A percentile compares a stretch with the other conserved stretches of the same genome.
Conservation (phyloP, 2,797 vertebrate species). For the Notolabrus celidotus region DNA sequence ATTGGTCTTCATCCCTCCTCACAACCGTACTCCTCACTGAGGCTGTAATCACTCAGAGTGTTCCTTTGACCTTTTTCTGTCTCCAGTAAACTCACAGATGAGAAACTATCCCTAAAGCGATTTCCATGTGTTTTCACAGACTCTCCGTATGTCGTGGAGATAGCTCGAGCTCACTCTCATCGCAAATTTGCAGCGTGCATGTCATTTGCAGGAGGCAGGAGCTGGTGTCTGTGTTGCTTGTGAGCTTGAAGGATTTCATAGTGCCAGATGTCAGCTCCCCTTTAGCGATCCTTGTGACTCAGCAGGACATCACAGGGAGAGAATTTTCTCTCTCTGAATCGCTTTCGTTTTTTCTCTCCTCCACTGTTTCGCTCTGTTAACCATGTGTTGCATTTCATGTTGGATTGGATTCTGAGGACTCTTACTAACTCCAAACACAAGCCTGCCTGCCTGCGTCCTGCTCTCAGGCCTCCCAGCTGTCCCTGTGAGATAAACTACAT, state of each 20-base stretch:
- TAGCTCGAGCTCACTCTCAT: constrained; percentile 22
- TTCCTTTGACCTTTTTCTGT: too few species aligned
- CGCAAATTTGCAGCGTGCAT: constrained; percentile 19
- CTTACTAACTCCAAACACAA: neutral
- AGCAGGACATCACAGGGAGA: constrained; percentile 42
- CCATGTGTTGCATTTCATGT: constrained; percentile 50
- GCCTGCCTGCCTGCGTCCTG: neutral
- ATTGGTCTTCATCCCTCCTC: too few species aligned
- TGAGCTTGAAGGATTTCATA: constrained; percentile 41
- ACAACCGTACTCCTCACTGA: too few species aligned
- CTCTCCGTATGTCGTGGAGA: neutral
- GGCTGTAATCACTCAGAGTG: too few species aligned
- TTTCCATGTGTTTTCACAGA: too few species aligned
- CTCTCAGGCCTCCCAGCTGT: constrained; percentile 45
- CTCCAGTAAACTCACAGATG: too few species aligned
- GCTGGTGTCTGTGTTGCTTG: constrained; percentile 35
- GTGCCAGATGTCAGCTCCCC: constrained; percentile 62
- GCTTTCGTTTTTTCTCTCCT: constrained; percentile 23
- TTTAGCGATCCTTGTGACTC: constrained; percentile 53
- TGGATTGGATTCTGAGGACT: constrained; percentile 35
- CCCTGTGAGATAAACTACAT: constrained; percentile 53
- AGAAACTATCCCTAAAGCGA: too few species aligned
- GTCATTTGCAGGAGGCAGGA: constrained; percentile 45
- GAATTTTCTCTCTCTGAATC: constrained; percentile 45
- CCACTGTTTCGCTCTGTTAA: constrained; percentile 30